phyloP scores from a whole-genome alignment of 2,888 invertebrate genomes.

The Griposia aprilina region DNA sequence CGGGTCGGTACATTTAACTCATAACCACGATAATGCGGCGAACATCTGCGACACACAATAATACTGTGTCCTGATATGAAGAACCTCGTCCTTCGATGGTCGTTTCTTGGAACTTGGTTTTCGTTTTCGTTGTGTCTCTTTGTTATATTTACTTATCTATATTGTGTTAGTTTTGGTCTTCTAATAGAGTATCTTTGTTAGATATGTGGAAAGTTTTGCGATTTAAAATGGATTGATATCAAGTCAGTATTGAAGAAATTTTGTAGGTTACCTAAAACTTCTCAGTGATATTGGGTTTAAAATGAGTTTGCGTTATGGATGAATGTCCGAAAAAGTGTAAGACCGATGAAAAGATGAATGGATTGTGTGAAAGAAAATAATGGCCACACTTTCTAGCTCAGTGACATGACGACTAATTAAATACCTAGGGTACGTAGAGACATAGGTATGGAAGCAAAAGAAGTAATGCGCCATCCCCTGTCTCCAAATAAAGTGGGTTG shows the following conservation, averaged over 20 bases:
- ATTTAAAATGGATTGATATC: conserved; percentile 6
- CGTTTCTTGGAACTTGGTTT: conserved; percentile 44
- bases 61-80: conserved; percentile 70
- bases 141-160: conserved; percentile 55
- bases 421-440: no score
- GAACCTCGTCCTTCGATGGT: conserved; percentile 58
- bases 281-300: neutral
- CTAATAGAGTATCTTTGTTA: conserved; percentile 10
- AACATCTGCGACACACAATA: conserved; percentile 78
- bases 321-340: no score
- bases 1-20: conserved; percentile 79
- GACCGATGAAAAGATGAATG: neutral
- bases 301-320: neutral
- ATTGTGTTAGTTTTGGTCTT: conserved; percentile 43
- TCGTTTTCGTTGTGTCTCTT: conserved; percentile 30
- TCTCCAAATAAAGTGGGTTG: no score
- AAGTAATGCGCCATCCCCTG: no score
- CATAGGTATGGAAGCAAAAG: no score
- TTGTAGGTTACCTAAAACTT: neutral
- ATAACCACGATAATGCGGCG: conserved; percentile 77
- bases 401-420: no score
- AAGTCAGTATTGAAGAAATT: neutral
- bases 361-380: neutral
- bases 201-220: conserved; percentile 45
- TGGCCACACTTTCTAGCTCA: no score